Evolutionary conservation across 2,113 vertebrate species (phyloP), one percentile per base, ranked within the genome.

Genomic region (Chamaea fasciata): DNA sequence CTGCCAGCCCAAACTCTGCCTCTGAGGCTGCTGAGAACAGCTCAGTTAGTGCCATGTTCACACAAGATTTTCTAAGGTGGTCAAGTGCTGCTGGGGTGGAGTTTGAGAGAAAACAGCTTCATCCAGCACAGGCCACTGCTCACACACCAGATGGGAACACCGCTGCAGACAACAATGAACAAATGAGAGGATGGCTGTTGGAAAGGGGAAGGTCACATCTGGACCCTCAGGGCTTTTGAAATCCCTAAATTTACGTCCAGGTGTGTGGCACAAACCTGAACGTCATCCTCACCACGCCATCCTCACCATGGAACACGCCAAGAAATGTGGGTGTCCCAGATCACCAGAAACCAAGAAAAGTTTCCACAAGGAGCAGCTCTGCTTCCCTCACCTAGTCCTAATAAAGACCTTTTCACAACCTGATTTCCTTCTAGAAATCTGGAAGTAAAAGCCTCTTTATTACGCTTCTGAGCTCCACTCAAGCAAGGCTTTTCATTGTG

Each of bases 401-500:
- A 81, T 44, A 89, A 83, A 81, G 73, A 70, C 57, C 24, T 87
- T 74, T 56, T 31, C 77, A 68, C 2, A 0, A 75, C 26, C 50
- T 22, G 55, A 87, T 81, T 92, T 92, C 87, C 60, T 59, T 68
- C 69, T 22, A 71, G 62, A 95, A 95, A 65, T 26, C 26, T 56
- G 60, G 60, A 88, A 84, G 57, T 44, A 89, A 93, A 90, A 96
- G 65, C 77, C 49, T 91, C 53, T 68, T 89, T 83, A 82, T 94
- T 70, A 73, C 68, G 62, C 75, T 71, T 47, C 18, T 15, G 79
- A 77, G 82, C 28, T 26, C 26, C 24, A 28, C 53, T 87, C 74
- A 76, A 84, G 52, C 41, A 68, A 77, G 87, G 59, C 71, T 77
- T 92, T 88, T 90, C 30, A 86, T 68, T 44, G 77, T 41, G 80